Percentiles rank a stretch among this genome's conserved stretches.
Conservation (phyloP, 2,888 invertebrate species). For the Arctia plantaginis region DNA sequence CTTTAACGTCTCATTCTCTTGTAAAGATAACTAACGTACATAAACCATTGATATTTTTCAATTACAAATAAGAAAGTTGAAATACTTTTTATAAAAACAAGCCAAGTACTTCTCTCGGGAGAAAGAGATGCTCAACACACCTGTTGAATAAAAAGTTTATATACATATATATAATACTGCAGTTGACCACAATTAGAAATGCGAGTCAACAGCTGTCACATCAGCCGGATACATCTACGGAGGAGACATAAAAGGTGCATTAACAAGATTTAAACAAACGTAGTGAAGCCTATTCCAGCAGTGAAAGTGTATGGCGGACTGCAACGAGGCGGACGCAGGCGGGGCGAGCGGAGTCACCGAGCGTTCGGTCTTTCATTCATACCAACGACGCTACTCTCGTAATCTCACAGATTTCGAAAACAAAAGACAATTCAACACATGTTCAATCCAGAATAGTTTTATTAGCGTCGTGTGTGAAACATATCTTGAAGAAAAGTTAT, state of each 20-base stretch:
- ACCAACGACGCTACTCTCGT: constrained; percentile 25
- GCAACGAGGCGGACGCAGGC: constrained; percentile 23
- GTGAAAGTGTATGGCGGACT: constrained; percentile 56
- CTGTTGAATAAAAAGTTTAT: constrained; percentile 47
- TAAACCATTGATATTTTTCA: not conserved
- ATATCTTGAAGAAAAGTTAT: constrained; percentile 13
- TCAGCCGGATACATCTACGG: constrained; percentile 76
- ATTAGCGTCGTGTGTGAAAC: constrained; percentile 18
- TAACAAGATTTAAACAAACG: constrained; percentile 62
- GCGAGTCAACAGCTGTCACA: constrained; percentile 71
- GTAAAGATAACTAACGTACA: not conserved
- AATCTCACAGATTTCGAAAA: constrained; percentile 46
- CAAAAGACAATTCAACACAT: constrained; percentile 33
- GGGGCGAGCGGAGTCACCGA: constrained; percentile 26
- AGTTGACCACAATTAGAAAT: constrained; percentile 64
- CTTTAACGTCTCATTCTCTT: too few relatives aligned
- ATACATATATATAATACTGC: constrained; percentile 44
- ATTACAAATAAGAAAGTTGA: not conserved
- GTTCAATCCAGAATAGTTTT: constrained; percentile 19
- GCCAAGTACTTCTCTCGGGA: not conserved
- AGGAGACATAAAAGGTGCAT: constrained; percentile 66
- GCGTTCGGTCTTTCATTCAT: constrained; percentile 46
- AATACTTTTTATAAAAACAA: constrained; percentile 2
- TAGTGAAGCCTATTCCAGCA: constrained; percentile 50
- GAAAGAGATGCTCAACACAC: constrained; percentile 38